Evolutionary conservation across 2,113 vertebrate species (phyloP).

Genomic region (Emydocephalus ijimae): DNA sequence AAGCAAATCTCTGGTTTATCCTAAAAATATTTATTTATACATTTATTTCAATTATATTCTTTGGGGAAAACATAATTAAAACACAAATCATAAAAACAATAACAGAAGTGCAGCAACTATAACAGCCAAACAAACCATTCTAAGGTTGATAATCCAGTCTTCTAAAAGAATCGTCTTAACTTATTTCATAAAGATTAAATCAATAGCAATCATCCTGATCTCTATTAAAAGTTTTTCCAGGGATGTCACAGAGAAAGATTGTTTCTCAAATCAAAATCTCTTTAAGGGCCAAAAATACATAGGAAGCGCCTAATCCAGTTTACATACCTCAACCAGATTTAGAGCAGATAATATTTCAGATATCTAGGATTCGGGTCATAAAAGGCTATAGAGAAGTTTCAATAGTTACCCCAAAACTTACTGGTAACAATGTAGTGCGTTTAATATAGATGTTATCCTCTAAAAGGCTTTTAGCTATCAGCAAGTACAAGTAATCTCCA

Average conservation of each 20-base stretch:
- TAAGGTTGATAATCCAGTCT: not conserved
- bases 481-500: not conserved
- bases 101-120: not conserved
- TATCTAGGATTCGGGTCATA: not conserved
- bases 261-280: not conserved
- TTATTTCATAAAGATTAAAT: not conserved
- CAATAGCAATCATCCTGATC: not conserved
- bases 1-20: slow-evolving; percentile 86
- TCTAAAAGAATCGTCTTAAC: not conserved
- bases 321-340: not conserved
- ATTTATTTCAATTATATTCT: not conserved
- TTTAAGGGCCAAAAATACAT: not conserved
- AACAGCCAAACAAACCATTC: not conserved
- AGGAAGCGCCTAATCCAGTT: not conserved
- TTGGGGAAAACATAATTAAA: not conserved
- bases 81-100: not conserved
- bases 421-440: not conserved
- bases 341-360: not conserved
- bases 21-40: slow-evolving; percentile 59
- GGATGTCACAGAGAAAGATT: not conserved
- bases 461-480: not conserved
- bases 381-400: not conserved
- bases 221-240: not conserved
- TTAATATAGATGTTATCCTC: not conserved
- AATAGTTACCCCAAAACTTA: not conserved